These are phyloP conservation scores for Tenualosa thibaudeaui DNA, from an alignment of 2,797 vertebrate genomes.

Conservation along the genomic window DNA sequence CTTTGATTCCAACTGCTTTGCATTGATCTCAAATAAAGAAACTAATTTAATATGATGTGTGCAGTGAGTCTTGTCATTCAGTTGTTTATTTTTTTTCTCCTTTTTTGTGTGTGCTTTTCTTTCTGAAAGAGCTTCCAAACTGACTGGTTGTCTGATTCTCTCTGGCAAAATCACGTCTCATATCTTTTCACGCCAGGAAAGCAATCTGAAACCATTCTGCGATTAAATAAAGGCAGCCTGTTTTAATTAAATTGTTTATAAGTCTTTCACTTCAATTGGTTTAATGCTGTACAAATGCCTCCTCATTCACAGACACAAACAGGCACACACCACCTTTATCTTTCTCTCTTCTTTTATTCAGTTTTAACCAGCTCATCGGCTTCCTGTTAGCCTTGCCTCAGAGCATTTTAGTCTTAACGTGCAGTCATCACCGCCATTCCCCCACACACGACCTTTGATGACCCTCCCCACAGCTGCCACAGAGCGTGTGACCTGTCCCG, in stretches of 20 bases:
- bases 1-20: background rate
- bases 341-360: background rate
- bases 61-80: background rate
- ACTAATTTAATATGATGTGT: slow-evolving; percentile 4
- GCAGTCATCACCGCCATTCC: background rate
- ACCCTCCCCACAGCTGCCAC: background rate
- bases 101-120: background rate
- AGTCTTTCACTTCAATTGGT: slow-evolving; percentile 4
- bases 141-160: background rate
- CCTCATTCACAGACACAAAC: too few relatives aligned
- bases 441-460: background rate
- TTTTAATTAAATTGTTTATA: slow-evolving; percentile 14
- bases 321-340: background rate
- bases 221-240: background rate
- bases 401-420: background rate
- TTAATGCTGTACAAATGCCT: background rate
- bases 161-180: background rate
- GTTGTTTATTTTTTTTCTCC: background rate
- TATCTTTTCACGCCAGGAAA: slow-evolving; percentile 4
- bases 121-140: background rate
- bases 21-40: background rate
- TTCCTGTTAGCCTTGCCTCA: background rate
- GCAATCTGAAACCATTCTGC: background rate
- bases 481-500: slow-evolving; percentile 9
- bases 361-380: background rate